Conservation (phyloP, 2,797 vertebrate species). For the Amniataba percoides region DNA sequence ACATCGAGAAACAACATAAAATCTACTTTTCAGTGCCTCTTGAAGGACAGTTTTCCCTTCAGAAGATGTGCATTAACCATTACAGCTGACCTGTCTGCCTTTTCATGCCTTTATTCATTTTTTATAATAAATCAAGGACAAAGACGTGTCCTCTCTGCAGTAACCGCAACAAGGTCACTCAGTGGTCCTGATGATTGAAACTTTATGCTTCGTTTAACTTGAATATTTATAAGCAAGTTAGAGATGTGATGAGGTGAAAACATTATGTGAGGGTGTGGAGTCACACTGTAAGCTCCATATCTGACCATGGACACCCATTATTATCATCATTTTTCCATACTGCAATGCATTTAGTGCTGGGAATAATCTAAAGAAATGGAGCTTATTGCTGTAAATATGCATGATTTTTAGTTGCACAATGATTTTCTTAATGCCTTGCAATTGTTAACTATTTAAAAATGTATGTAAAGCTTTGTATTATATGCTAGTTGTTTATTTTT, state of each 20-base stretch:
- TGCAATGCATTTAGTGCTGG: background rate
- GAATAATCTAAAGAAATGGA: background rate
- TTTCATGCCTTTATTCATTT: slow-evolving; percentile 63
- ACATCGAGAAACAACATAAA: slow-evolving; percentile 27
- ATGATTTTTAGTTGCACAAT: too few species aligned
- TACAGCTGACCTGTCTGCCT: slow-evolving; percentile 67
- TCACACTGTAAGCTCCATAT: background rate
- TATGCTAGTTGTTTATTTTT: background rate
- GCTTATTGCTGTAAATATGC: too few species aligned
- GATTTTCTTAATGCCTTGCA: too few species aligned
- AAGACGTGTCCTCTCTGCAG: slow-evolving; percentile 49
- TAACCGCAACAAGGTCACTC: slow-evolving; percentile 49
- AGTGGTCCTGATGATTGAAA: slow-evolving; percentile 49
- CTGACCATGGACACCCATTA: slow-evolving; percentile 5
- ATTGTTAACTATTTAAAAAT: background rate
- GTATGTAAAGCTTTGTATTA: background rate
- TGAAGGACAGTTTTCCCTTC: slow-evolving; percentile 63
- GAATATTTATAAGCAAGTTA: slow-evolving; percentile 45
- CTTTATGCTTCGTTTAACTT: slow-evolving; percentile 55
- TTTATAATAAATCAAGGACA: slow-evolving; percentile 62
- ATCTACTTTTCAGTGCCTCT: slow-evolving; percentile 60
- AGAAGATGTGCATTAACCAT: slow-evolving; percentile 54
- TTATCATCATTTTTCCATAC: slow-evolving; percentile 9
- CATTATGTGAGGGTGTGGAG: slow-evolving; percentile 33
- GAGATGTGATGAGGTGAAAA: slow-evolving; percentile 41